Conservation (phyloP, 2,113 vertebrate genomes). For the Melanerpes formicivorus region DNA sequence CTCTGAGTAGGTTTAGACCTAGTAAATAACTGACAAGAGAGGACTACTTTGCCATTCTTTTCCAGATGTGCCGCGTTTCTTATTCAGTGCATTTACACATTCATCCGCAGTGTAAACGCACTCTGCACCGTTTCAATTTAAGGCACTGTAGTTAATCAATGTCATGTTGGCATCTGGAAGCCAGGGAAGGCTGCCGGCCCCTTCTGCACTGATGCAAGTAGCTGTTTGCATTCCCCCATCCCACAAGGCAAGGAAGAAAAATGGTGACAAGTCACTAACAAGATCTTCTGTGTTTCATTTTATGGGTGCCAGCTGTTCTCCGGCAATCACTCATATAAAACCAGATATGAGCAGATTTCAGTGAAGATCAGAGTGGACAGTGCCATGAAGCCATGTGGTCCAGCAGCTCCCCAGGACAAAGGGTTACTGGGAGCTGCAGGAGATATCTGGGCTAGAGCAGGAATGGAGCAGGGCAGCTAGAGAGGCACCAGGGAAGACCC, state of each 20-base stretch:
- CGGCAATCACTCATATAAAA: slow-evolving; percentile 40
- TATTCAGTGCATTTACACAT: not conserved
- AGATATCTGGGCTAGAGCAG: not conserved
- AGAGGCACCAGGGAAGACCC: not conserved
- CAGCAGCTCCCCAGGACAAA: fast-evolving
- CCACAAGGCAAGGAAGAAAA: slow-evolving; percentile 19
- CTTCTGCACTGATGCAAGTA: not conserved
- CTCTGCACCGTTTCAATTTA: not conserved
- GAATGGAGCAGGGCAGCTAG: not conserved
- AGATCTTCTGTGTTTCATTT: slow-evolving; percentile 33
- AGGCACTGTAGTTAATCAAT: not conserved
- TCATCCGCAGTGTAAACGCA: fast-evolving
- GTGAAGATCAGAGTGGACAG: not conserved
- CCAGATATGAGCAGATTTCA: not conserved
- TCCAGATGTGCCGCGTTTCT: not conserved
- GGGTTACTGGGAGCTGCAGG: not conserved
- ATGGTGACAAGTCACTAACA: slow-evolving; percentile 51
- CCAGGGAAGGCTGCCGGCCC: not conserved
- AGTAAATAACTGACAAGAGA: not conserved
- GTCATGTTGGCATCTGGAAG: not conserved
- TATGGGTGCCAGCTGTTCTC: slow-evolving; percentile 53
- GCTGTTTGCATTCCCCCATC: not conserved
- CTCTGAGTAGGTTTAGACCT: not conserved
- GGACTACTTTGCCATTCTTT: not conserved
- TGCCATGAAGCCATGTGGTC: fast-evolving